Conservation (phyloP, 1,140 invertebrate genomes). For the Venturia canescens region DNA sequence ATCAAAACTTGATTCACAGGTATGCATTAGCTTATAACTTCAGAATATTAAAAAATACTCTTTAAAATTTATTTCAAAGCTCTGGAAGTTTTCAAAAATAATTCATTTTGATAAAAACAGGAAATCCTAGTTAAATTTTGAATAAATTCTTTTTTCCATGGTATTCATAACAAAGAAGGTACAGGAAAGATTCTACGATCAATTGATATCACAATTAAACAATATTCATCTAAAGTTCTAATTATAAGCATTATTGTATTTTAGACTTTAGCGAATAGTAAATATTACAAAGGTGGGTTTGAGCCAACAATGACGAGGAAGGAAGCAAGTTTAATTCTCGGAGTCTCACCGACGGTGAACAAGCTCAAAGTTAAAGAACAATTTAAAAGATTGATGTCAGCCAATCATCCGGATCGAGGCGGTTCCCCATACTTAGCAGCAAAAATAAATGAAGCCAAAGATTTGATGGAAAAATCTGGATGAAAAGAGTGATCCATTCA, state of each 20-base stretch:
- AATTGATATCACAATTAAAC: too few relatives aligned
- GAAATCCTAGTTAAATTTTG: too few relatives aligned
- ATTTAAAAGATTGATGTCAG: constrained; percentile 96
- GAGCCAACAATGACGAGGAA: constrained; percentile 96
- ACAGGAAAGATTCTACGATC: too few relatives aligned
- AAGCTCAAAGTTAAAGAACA: constrained; percentile 93
- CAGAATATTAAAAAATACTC: neutral
- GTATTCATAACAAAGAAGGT: too few relatives aligned
- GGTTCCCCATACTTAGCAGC: constrained; percentile 97
- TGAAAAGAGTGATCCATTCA: constrained; percentile 37
- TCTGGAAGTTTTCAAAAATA: too few relatives aligned
- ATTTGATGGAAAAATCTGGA: constrained; percentile 86
- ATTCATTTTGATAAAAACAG: too few relatives aligned
- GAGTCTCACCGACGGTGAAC: constrained; percentile 90
- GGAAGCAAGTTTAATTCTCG: constrained; percentile 95
- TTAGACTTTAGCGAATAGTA: constrained; percentile 87
- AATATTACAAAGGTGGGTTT: constrained; percentile 99
- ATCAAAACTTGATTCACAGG: constrained; percentile 86
- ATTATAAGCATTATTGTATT: too few relatives aligned
- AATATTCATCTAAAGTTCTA: too few relatives aligned
- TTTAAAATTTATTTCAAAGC: neutral
- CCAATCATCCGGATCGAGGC: constrained; percentile 98
- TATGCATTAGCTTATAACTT: constrained; percentile 52
- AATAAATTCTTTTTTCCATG: too few relatives aligned
- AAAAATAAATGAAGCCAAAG: constrained; percentile 99